Conservation (phyloP, 2,113 vertebrate species). For the Psittacula cyanocephala region DNA sequence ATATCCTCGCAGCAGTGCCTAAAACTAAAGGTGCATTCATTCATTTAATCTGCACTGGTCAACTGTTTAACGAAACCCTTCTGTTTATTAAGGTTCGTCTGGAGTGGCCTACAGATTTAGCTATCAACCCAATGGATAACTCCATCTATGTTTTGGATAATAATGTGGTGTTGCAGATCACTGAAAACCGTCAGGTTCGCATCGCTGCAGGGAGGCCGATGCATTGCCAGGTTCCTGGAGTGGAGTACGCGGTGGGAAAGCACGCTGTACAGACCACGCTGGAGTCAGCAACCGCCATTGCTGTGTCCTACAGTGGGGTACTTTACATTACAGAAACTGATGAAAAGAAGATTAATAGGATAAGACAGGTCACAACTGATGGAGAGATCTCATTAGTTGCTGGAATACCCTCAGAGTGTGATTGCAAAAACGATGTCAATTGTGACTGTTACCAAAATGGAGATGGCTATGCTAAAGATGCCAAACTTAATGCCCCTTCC, state of each 20-base stretch:
- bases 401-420: slow-evolving; percentile 90
- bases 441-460: slow-evolving; percentile 96
- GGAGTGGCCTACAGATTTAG: slow-evolving; percentile 96
- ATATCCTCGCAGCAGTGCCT: background rate
- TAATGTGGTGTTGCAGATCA: slow-evolving; percentile 94
- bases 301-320: slow-evolving; percentile 90
- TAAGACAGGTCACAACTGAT: slow-evolving; percentile 91
- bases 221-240: slow-evolving; percentile 89
- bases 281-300: slow-evolving; percentile 89
- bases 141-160: slow-evolving; percentile 95
- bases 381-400: slow-evolving; percentile 95
- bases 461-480: slow-evolving; percentile 96
- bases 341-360: slow-evolving; percentile 93
- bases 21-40: slow-evolving; percentile 6
- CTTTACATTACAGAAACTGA: slow-evolving; percentile 94
- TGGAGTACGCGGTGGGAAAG: slow-evolving; percentile 84
- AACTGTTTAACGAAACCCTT: background rate
- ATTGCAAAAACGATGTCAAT: slow-evolving; percentile 97
- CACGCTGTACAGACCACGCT: slow-evolving; percentile 88
- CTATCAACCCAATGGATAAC: slow-evolving; percentile 97
- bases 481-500: slow-evolving; percentile 91
- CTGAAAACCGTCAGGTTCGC: slow-evolving; percentile 92
- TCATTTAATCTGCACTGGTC: background rate
- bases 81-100: slow-evolving; percentile 84
- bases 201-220: slow-evolving; percentile 90